phyloP scores from a whole-genome alignment of 2,888 invertebrate genomes.

The Glaucopsyche alexis region DNA sequence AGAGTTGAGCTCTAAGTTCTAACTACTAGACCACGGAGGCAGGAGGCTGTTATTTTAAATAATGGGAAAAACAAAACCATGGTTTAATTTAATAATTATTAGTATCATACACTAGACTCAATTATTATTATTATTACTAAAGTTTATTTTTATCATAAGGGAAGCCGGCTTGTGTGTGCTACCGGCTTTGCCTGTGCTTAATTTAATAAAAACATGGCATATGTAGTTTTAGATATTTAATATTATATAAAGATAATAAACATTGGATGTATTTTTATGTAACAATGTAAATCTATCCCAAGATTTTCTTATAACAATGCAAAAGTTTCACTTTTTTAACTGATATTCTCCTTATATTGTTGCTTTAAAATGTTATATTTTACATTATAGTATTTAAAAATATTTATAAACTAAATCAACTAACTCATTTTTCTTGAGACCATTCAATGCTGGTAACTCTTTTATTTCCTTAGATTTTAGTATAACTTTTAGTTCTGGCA shows the following conservation, averaged over 20 bases:
- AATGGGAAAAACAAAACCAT: too few species aligned
- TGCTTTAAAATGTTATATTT: not conserved
- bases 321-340: not conserved
- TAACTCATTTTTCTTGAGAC: constrained; percentile 61
- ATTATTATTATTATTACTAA: too few species aligned
- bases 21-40: too few species aligned
- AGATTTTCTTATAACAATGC: not conserved
- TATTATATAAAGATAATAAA: not conserved
- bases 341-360: too few species aligned
- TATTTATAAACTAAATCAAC: constrained; percentile 60
- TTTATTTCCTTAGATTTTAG: constrained; percentile 53
- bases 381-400: constrained; percentile 39
- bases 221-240: not conserved
- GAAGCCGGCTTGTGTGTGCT: too few species aligned
- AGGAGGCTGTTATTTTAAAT: too few species aligned
- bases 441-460: constrained; percentile 54
- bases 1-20: too few species aligned
- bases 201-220: not conserved
- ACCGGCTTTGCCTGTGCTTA: too few species aligned
- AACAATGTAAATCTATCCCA: not conserved
- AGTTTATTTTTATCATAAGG: too few species aligned
- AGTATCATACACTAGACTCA: too few species aligned
- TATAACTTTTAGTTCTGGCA: constrained; percentile 59
- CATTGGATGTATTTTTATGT: not conserved
- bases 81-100: too few species aligned